Conservation (phyloP, 2,113 vertebrate genomes). For the Mobula birostris region DNA sequence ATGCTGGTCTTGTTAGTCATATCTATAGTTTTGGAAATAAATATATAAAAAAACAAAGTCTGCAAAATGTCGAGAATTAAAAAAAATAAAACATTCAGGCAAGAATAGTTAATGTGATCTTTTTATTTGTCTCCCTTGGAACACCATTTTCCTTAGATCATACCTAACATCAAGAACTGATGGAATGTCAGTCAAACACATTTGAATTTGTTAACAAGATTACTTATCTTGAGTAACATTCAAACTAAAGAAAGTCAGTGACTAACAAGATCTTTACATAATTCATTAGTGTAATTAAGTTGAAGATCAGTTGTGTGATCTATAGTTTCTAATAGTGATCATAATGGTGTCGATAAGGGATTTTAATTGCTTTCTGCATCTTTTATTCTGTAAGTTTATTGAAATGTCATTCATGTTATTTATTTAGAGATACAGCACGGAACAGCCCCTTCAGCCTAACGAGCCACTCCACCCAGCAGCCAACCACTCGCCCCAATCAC, state of each 20-base stretch:
- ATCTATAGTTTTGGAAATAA: too few relatives aligned
- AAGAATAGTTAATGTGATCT: neutral
- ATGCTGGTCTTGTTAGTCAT: too few relatives aligned
- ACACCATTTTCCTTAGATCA: neutral
- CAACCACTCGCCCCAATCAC: too few relatives aligned
- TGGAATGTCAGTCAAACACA: neutral
- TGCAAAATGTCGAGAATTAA: too few relatives aligned
- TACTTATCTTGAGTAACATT: neutral
- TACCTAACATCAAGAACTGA: neutral
- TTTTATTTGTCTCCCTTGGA: too few relatives aligned
- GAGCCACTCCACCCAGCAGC: too few relatives aligned
- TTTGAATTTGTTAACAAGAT: neutral
- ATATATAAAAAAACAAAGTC: too few relatives aligned
- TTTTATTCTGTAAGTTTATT: neutral
- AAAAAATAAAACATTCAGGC: too few relatives aligned
- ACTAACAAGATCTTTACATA: neutral
- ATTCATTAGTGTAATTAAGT: neutral
- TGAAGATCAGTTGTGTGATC: neutral
- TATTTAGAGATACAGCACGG: neutral
- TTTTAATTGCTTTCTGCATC: neutral
- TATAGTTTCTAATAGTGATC: neutral
- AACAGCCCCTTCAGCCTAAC: too few relatives aligned
- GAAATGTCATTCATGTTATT: neutral
- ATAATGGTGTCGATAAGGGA: neutral
- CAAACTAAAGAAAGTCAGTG: neutral